Base-by-base conservation (phyloP, 2,888 invertebrate species). In the Synanthedon formicaeformis region DNA sequence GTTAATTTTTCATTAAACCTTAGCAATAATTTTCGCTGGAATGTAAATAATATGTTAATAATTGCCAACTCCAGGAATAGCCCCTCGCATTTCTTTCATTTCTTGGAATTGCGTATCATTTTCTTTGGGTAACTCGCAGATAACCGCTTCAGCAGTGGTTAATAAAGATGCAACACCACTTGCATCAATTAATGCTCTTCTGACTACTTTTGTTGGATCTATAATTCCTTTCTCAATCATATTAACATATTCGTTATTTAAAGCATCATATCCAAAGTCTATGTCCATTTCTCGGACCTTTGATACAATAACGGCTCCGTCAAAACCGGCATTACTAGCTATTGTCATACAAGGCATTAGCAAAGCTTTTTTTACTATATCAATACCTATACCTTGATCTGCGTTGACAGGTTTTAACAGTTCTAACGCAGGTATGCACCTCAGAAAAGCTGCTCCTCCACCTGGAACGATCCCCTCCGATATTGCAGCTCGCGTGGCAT, bases 381-480 rank as follows among this genome's bases (percentile, higher is more conserved):
- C 91, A 60, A 98, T 91, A 56, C 97, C 86, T 50, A 67, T 90
- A 62, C 91, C 90, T 78, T 96, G 96, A 74, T 97, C 97, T 5
- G 82, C 76, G 73, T 97, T 97, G 8, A 75, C 71, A 1, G 91
- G 80, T 57, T 90, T 89, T 3, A 96, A 65, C 3, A 67, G 70
- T 5, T 93, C 90, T 40, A 98, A 82, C 41, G 88, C 81, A 49
- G 92, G 90, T 54, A 95, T 90, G 75, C 96, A 95, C 58, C 96
- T 89, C 27, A 98, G 80, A 13, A 98, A 89, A 50, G 98, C 97
- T 61, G 93, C 92, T 54, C 97, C 97, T 77, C 98, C 98, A 57
- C 98, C 98, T 55, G 97, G 95, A 58, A 98, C 97, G 70, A 98
- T 96, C 50, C 98, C 98, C 87, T 98, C 98, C 75, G 96, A 95